Percentiles rank a stretch among this genome's conserved stretches.
phyloP scores from a whole-genome alignment of 1,140 invertebrate species.

The Conus betulinus region DNA sequence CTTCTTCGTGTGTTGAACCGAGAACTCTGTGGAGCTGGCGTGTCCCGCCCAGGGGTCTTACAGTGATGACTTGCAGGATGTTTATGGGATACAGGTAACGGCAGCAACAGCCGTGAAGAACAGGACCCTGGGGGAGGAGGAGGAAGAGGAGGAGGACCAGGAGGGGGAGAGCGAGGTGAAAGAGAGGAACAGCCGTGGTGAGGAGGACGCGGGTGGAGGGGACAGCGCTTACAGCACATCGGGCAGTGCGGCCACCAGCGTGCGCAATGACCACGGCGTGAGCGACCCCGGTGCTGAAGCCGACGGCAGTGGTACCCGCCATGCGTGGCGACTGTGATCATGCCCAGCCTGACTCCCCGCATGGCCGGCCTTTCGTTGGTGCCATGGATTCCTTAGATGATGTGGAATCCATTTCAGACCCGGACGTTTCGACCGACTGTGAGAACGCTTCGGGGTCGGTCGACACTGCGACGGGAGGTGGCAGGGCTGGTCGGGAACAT shows the following conservation, averaged over 20 bases:
- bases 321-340: background rate
- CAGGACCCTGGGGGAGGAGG: background rate
- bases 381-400: background rate
- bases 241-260: constrained; percentile 6
- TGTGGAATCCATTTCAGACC: background rate
- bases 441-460: background rate
- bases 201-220: background rate
- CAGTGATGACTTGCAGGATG: background rate
- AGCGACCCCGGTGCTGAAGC: background rate
- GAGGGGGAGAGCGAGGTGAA: background rate
- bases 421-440: background rate
- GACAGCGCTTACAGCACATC: constrained; percentile 26
- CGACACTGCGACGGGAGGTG: background rate
- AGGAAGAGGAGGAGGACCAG: background rate
- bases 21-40: background rate
- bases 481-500: background rate
- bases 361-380: background rate
- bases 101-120: background rate
- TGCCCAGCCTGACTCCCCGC: background rate
- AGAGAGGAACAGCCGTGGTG: background rate
- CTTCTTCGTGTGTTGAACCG: background rate
- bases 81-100: background rate
- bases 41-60: background rate
- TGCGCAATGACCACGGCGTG: background rate
- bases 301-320: background rate